Base-by-base conservation (phyloP, 2,888 invertebrate genomes). In the Punctoribates punctum region DNA sequence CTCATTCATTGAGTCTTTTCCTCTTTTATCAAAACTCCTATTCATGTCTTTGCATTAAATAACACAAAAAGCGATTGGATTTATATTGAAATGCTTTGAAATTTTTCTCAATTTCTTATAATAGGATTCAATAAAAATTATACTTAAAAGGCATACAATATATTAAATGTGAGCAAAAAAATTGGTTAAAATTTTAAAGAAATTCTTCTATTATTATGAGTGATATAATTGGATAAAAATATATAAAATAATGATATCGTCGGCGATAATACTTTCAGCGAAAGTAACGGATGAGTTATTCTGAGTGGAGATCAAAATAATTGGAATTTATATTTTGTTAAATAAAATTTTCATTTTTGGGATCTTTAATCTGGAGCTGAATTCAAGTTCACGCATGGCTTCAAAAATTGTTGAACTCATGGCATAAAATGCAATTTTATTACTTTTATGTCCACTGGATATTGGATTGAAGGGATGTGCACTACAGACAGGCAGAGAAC, bases 61-160 rank as follows among this genome's bases (percentile, higher is more conserved):
- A 48, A 48, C 48, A 48, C 48, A 48, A 48, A 48, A 48, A 48
- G 48, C 15, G 48, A 48, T 48, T 48, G 9, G n/a, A 48, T 48
- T 48, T 48, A n/a, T 48, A 48, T 48, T 48, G 48, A 48, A 48
- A 48, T 48, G n/a, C n/a, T n/a, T n/a, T n/a, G n/a, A n/a, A n/a
- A n/a, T n/a, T 9, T 3, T 9, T 48, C 48, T 48, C 48, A 48
- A 48, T 48, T 48, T 48, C 48, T 48, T 48, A 48, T 48, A 48
- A 48, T 48, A 48, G 48, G 48, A 48, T 48, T 48, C 15, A 48
- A 48, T 48, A 48, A 48, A 48, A 9, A n/a, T 48, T 48, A 48
- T 48, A 17, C n/a, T n/a, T n/a, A n/a, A n/a, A n/a, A n/a, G n/a
- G n/a, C n/a, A n/a, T n/a, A n/a, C n/a, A n/a, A n/a, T n/a, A n/a